Evolutionary conservation across 2,888 invertebrate genomes (phyloP).

Genomic region (Prosapia bicincta): DNA sequence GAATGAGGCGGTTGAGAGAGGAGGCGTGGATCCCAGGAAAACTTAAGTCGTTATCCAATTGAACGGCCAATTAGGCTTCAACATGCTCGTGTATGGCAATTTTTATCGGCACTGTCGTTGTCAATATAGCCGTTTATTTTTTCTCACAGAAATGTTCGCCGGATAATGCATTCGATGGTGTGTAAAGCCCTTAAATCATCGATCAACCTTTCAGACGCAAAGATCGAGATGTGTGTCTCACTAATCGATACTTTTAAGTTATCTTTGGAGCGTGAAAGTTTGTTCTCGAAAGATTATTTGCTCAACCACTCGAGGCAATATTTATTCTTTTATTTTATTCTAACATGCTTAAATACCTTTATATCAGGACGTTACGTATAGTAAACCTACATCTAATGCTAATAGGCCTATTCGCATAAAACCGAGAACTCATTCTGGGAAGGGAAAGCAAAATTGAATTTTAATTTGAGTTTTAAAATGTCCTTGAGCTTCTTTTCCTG

Average conservation of each 20-base stretch:
- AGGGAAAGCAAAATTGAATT: no score
- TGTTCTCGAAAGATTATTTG: no score
- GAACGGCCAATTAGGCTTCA: constrained; percentile 28
- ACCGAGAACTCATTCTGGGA: no score
- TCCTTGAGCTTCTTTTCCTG: no score
- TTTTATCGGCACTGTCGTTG: constrained; percentile 13
- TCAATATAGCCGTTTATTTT: background rate
- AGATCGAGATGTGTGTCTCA: background rate
- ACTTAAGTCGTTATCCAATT: constrained; percentile 29
- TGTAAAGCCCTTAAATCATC: constrained; percentile 12
- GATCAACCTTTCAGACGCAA: constrained; percentile 3
- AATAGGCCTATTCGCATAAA: no score
- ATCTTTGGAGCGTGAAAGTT: no score
- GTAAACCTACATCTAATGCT: no score
- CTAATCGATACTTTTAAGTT: background rate
- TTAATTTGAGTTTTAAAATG: no score
- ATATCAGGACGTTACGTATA: no score
- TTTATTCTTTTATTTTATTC: no score
- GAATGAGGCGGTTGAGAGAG: background rate
- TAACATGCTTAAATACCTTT: no score
- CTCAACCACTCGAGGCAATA: no score
- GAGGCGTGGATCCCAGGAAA: constrained; percentile 6
- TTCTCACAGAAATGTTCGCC: background rate
- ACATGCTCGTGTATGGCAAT: constrained; percentile 24
- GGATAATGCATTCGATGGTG: constrained; percentile 27